Conservation (phyloP, 2,113 vertebrate genomes). For the Typhlomys cinereus region DNA sequence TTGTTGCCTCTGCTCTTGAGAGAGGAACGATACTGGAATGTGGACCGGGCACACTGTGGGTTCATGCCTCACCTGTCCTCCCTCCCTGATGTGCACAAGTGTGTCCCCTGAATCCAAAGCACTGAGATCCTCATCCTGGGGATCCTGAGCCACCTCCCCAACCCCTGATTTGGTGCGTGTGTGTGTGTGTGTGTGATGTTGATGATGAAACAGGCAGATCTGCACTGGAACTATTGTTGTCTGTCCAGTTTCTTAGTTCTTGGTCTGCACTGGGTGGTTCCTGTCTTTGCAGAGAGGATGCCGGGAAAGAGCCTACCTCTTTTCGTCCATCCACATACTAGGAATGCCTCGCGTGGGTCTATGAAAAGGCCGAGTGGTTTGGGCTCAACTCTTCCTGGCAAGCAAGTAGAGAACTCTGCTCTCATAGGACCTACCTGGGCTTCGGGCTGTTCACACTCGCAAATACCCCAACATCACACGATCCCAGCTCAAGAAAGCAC, state of each 20-base stretch:
- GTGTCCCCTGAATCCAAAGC: neutral
- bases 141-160: neutral
- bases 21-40: neutral
- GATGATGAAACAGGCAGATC: neutral
- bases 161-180: neutral
- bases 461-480: neutral
- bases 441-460: neutral
- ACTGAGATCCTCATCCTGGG: rapidly evolving
- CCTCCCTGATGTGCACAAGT: rapidly evolving
- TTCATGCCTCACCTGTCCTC: neutral
- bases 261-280: neutral
- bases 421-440: neutral
- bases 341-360: neutral
- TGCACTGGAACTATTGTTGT: neutral
- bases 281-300: neutral
- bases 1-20: neutral
- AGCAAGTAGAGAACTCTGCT: neutral
- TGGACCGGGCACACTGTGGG: neutral
- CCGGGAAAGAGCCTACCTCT: neutral
- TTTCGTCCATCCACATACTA: neutral
- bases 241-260: neutral
- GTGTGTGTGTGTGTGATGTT: no score
- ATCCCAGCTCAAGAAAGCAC: neutral
- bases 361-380: neutral
- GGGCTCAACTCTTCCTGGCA: neutral